Evolutionary conservation across 2,888 invertebrate genomes (phyloP).

Genomic region (Nasonovia ribisnigri): DNA sequence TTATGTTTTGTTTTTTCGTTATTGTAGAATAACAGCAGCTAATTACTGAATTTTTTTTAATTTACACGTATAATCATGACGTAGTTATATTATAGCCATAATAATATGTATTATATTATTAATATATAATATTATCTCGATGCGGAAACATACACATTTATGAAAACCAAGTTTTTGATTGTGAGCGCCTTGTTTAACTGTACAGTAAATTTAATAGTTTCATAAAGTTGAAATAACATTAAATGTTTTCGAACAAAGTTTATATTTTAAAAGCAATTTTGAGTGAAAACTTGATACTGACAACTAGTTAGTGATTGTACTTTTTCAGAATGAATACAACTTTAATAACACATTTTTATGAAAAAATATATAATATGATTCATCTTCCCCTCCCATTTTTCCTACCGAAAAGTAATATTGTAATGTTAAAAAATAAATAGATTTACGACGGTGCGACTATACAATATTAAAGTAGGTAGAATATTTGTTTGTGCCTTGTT

Average conservation of each 20-base stretch:
- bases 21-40: neutral
- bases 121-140: neutral
- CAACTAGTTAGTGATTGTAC: neutral
- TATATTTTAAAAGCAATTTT: constrained; percentile 14
- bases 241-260: constrained; percentile 2
- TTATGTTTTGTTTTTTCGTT: neutral
- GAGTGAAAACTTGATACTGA: constrained; percentile 10
- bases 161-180: neutral
- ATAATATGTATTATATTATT: neutral
- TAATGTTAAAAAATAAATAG: neutral
- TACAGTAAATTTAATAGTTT: neutral
- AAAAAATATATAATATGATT: neutral
- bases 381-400: neutral
- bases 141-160: neutral
- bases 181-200: neutral
- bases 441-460: neutral
- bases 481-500: neutral
- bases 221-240: constrained; percentile 1
- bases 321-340: neutral
- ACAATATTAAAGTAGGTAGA: neutral
- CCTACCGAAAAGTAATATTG: neutral
- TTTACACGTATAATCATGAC: neutral
- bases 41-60: neutral
- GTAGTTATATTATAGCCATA: neutral
- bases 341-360: neutral